Base-by-base conservation (phyloP, 1,140 invertebrate species). In the Megathymus violae region DNA sequence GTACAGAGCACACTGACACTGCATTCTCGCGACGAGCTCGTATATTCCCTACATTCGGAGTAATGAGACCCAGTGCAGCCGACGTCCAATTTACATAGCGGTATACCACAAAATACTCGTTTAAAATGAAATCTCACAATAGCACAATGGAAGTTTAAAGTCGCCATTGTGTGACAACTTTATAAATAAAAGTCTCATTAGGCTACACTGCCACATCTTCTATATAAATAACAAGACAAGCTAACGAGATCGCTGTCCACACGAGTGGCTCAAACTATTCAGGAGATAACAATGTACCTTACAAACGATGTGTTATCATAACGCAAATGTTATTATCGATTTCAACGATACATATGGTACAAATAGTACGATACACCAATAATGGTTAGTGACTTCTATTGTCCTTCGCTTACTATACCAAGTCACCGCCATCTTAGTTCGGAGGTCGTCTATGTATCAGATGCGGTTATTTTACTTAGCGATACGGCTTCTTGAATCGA, bases 151-250 rank as follows among this genome's bases (percentile, higher is more conserved):
- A 82, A 80, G 63, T 79, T 79, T 83, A 81, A 85, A 85, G 78
- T 73, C 71, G 17, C 74, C 54, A 83, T 88, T 89, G 83, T 87
- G 67, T 65, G 69, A 71, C 72, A 74, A 86, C 73, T 87, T 87
- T 82, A 88, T 88, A 87, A 87, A 89, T 85, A 87, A 84, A 86
- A 87, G 69, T 85, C 86, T 89, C 87, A 89, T 89, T 88, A 89
- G 75, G 74, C 69, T 36, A 52, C 69, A 67, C 73, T 69, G 74
- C 71, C 76, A 74, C 76, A 82, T 86, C 78, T 80, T 79, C 64
- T 74, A 75, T 76, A 75, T 82, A 85, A 85, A 85, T 84, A 82
- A 76, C 71, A 74, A 64, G 66, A 19, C 56, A n/a, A 62, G 31
- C 70, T 83, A 85, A 84, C 79, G 74, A 83, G 79, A 74, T 80